Evolutionary conservation across 2,888 invertebrate genomes (phyloP).

Genomic region (Crematogaster levior): DNA sequence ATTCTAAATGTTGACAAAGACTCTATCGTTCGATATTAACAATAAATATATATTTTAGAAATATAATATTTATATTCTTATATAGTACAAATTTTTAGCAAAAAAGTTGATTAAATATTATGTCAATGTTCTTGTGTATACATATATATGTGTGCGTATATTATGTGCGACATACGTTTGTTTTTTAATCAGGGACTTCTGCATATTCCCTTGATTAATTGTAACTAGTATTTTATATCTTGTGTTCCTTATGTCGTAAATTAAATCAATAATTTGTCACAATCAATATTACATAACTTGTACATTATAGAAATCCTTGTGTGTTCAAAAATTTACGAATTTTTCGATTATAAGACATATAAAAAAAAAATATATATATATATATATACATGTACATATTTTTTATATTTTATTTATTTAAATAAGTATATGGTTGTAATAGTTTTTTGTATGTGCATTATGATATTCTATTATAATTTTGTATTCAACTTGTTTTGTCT

Average conservation of each 20-base stretch:
- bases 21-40: constrained; percentile 5
- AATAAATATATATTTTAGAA: constrained; percentile 24
- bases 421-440: constrained; percentile 17
- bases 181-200: neutral
- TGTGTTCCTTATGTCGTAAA: neutral
- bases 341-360: neutral
- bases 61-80: constrained; percentile 10
- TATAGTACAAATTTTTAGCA: neutral
- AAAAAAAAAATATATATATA: too few species aligned
- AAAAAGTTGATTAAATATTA: constrained; percentile 12
- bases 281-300: too few species aligned
- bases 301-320: neutral
- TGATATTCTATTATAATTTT: neutral
- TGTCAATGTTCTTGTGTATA: neutral
- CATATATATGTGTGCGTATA: neutral
- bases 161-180: neutral
- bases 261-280: neutral
- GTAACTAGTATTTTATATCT: constrained; percentile 20
- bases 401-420: constrained; percentile 23
- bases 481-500: neutral
- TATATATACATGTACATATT: neutral
- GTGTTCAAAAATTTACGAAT: constrained; percentile 11
- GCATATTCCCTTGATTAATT: neutral
- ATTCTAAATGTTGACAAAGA: constrained; percentile 77
- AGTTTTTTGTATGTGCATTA: neutral